Percentiles rank a stretch among this genome's conserved stretches.
phyloP scores from a whole-genome alignment of 1,140 invertebrate species.

The Streblospio benedicti region DNA sequence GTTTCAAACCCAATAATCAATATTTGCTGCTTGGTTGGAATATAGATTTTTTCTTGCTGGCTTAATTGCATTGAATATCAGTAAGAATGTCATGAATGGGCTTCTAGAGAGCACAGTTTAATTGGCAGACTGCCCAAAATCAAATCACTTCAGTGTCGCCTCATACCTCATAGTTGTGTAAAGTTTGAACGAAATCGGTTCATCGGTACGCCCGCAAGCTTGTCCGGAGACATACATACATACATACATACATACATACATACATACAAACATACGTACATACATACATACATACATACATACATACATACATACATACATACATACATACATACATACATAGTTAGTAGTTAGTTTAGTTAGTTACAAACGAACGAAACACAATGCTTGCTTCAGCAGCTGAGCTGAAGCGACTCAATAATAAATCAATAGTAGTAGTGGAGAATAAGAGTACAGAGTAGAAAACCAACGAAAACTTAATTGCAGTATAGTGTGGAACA shows the following conservation, averaged over 20 bases:
- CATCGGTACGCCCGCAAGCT: too few species aligned
- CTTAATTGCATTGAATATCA: too few species aligned
- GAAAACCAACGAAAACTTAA: background rate
- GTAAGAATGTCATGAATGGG: too few species aligned
- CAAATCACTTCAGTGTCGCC: too few species aligned
- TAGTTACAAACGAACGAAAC: background rate
- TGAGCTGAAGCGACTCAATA: background rate
- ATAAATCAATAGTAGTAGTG: background rate
- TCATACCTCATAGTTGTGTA: too few species aligned
- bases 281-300: slow-evolving; percentile 9
- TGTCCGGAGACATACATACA: slow-evolving; percentile 28
- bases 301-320: slow-evolving; percentile 17
- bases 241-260: slow-evolving; percentile 16
- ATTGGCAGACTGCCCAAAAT: too few species aligned
- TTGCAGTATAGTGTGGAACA: slow-evolving; percentile 1
- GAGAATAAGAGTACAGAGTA: background rate
- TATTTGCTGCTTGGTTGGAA: too few species aligned
- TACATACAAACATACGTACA: slow-evolving; percentile 11
- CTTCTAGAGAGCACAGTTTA: too few species aligned
- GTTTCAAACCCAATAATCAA: too few species aligned
- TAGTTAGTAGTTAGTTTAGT: slow-evolving; percentile 1
- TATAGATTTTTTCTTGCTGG: too few species aligned
- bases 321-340: slow-evolving; percentile 7
- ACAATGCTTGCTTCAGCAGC: background rate
- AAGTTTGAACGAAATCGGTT: too few species aligned